These are phyloP conservation scores for Frieseomelitta varia DNA, from an alignment of 1,140 invertebrate genomes.

Conservation along the genomic window DNA sequence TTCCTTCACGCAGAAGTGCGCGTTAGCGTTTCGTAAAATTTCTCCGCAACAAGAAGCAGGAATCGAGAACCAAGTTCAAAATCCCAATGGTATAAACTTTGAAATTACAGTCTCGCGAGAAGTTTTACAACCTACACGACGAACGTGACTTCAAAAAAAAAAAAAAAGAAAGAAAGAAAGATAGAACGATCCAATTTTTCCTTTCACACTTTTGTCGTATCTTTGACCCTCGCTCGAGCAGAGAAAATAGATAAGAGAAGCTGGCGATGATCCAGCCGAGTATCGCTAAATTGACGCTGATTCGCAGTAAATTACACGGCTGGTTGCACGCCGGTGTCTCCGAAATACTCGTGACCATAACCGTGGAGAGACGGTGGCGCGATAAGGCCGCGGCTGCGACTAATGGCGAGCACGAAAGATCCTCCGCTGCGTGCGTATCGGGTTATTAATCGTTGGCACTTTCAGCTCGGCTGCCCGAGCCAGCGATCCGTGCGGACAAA, in stretches of 20 bases:
- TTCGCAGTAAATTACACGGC: conserved; percentile 54
- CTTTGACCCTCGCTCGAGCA: neutral
- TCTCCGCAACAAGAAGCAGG: too few relatives aligned
- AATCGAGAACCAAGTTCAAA: too few relatives aligned
- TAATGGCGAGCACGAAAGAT: conserved; percentile 41
- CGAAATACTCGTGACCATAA: conserved; percentile 47
- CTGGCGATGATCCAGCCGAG: conserved; percentile 28
- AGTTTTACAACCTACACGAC: too few relatives aligned
- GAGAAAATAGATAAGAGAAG: conserved; percentile 4
- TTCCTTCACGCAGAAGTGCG: too few relatives aligned
- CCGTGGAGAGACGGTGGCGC: conserved; percentile 22
- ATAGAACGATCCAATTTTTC: too few relatives aligned
- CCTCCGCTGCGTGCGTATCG: conserved; percentile 23
- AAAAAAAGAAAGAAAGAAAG: too few relatives aligned
- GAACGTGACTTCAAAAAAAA: neutral
- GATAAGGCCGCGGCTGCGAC: conserved; percentile 28
- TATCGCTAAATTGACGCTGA: conserved; percentile 50
- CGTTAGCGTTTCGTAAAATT: too few relatives aligned
- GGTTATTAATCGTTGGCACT: conserved; percentile 50
- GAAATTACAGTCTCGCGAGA: too few relatives aligned
- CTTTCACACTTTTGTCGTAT: too few relatives aligned
- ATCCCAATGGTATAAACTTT: too few relatives aligned
- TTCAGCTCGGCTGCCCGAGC: conserved; percentile 29
- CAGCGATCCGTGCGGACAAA: conserved; percentile 37
- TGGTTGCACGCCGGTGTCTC: conserved; percentile 28